Percentiles rank a stretch among this genome's conserved stretches.
phyloP scores from a whole-genome alignment of 2,113 vertebrate genomes.

The Aegypius monachus region DNA sequence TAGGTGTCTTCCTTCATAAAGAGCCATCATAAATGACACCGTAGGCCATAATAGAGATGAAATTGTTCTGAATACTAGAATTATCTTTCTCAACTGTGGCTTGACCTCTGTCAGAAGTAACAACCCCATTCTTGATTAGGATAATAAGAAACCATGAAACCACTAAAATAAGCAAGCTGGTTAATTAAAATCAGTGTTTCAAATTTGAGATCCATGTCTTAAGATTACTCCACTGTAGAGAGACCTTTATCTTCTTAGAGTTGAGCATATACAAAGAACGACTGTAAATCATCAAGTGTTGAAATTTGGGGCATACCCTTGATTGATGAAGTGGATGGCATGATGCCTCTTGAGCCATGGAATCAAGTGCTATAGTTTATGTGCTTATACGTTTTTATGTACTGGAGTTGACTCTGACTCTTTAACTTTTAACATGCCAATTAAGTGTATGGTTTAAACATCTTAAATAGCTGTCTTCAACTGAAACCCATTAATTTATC shows the following conservation, averaged over 20 bases:
- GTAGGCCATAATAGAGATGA: neutral
- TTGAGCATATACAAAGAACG: neutral
- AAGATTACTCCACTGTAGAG: neutral
- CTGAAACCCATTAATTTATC: slow-evolving; percentile 47
- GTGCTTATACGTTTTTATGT: slow-evolving; percentile 29
- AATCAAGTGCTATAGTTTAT: slow-evolving; percentile 13
- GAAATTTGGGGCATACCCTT: neutral
- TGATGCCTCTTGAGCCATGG: neutral
- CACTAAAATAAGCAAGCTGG: neutral
- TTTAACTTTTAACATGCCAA: slow-evolving; percentile 66
- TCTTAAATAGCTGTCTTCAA: slow-evolving; percentile 53
- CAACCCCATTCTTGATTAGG: neutral
- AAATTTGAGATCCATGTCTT: neutral
- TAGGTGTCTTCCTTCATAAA: neutral
- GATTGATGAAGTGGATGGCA: slow-evolving; percentile 14
- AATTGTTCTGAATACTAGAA: neutral
- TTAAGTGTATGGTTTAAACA: slow-evolving; percentile 38
- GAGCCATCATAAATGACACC: neutral
- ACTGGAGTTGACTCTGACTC: slow-evolving; percentile 36
- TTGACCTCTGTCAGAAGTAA: neutral
- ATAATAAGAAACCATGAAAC: neutral
- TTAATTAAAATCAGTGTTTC: neutral
- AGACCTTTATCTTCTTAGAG: neutral
- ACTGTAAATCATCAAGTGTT: neutral
- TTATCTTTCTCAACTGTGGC: neutral